Base-by-base conservation (phyloP, 2,113 vertebrate genomes). In the Antechinus flavipes region DNA sequence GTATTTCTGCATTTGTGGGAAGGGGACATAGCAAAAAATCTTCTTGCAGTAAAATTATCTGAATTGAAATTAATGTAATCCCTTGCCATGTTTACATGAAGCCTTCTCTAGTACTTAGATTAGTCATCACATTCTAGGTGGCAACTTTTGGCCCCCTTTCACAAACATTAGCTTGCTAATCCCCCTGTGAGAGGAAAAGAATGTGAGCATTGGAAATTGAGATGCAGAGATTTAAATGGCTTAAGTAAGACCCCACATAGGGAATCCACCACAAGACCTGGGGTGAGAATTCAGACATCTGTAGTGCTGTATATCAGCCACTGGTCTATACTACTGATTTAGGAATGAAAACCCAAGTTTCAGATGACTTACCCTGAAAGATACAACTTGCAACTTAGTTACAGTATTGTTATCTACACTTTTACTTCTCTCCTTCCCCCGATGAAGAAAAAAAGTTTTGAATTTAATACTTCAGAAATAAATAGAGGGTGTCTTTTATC, bases 131-230 rank as follows among this genome's bases (percentile, higher is more conserved):
- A 23, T 84, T 84, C n/a, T 84, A 84, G 68, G 19, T 84, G 19
- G 68, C 16, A n/a, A 42, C n/a, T 84, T 84, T 84, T 84, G 68
- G 19, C 68, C 94, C 54, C 76, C 95, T 94, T 90, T 90, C 93
- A 93, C 27, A 94, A 89, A 84, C 91, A 54, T 95, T 93, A 95
- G 91, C 93, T 94, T 93, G 89, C 95, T 89, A 49, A 93, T 93
- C 89, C 92, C 93, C 61, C 90, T 58, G 90, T 12, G 93, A 94
- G 92, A 94, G 54, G 22, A 3, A 90, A 55, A 93, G 90, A 61
- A 93, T 47, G 54, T 92, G 53, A 46, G 52, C 68, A 49, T 91
- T 89, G 84, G 68, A 92, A 26, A 92, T 10, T n/a, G 91, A 42
- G 56, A 2, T 92, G 68, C 91, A 14, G 0, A 2, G 90, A 58